phyloP scores from a whole-genome alignment of 2,113 vertebrate genomes.

The Piaya cayana region DNA sequence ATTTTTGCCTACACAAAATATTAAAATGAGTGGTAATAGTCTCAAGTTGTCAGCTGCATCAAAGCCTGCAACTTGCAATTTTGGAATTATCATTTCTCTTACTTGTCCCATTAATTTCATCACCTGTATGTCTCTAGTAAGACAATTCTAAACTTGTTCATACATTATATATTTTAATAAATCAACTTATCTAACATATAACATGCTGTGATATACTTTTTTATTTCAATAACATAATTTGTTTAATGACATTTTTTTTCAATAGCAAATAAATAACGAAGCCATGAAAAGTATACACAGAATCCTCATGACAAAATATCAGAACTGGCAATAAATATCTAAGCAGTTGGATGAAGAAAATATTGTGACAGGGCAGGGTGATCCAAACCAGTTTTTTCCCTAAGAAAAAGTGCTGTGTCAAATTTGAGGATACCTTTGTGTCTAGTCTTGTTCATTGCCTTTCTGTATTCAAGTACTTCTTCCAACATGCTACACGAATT shows the following conservation, averaged over 20 bases:
- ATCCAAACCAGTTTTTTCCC: not conserved
- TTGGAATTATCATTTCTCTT: not conserved
- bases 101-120: not conserved
- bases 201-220: not conserved
- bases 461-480: not conserved
- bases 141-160: not conserved
- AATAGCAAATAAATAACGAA: not conserved
- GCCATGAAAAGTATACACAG: not conserved
- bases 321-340: not conserved
- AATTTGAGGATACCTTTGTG: not conserved
- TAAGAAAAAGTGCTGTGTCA: not conserved
- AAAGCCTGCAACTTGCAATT: not conserved
- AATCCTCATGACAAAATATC: not conserved
- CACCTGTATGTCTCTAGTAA: not conserved
- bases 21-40: not conserved
- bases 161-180: not conserved
- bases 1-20: not conserved
- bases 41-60: not conserved
- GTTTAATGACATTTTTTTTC: not conserved
- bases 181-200: not conserved
- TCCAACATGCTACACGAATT: not conserved
- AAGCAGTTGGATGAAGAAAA: not conserved
- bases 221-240: not conserved
- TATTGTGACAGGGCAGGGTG: not conserved
- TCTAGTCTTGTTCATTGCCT: not conserved